Evolutionary conservation across 2,797 vertebrate species (phyloP), one percentile per base, ranked within the genome.

Genomic region (Coranthus polyacanthus): DNA sequence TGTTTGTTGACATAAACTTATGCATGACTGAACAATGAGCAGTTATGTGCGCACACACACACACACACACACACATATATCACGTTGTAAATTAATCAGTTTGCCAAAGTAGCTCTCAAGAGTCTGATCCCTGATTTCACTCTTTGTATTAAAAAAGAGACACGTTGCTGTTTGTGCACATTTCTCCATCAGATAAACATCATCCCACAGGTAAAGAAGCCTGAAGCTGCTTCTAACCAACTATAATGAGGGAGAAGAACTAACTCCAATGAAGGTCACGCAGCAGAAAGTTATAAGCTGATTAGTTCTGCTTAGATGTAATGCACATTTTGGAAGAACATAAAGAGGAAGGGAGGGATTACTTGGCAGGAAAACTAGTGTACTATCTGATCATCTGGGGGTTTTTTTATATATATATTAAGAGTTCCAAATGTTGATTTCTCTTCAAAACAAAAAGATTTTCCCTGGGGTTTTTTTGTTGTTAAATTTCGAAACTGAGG

Each of bases 231-330:
- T 32, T 68, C 74, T 43, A 41, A 52, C n/a, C 6, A 46, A 20
- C 42, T 12, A 18, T 68, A 45, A 66, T 63, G 60, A 75, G 59
- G 51, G 10, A 18, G 49, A 20, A 12, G 49, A 56, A 54, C 54
- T 16, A 22, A 18, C 12, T 50, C 46, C 32, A 22, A 47, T 50
- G 12, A 67, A 77, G 71, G 81, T 70, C 66, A 72, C 60, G 58
- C 43, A 47, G 22, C n/a, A 50, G 15, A 36, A 46, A 44, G 46
- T 68, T 58, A 63, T 67, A 44, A 47, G 36, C 38, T 37, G 32
- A 52, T 54, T 50, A 60, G 39, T 57, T 58, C 51, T 47, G 64
- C 20, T 1, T 17, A 26, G 17, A 55, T 41, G 26, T 29, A 38
- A 42, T 26, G 34, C 37, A 26, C 51, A 26, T 17, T 20, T 3